Evolutionary conservation across 2,113 vertebrate species (phyloP), one percentile per base, ranked within the genome.

Genomic region (Addax nasomaculatus): DNA sequence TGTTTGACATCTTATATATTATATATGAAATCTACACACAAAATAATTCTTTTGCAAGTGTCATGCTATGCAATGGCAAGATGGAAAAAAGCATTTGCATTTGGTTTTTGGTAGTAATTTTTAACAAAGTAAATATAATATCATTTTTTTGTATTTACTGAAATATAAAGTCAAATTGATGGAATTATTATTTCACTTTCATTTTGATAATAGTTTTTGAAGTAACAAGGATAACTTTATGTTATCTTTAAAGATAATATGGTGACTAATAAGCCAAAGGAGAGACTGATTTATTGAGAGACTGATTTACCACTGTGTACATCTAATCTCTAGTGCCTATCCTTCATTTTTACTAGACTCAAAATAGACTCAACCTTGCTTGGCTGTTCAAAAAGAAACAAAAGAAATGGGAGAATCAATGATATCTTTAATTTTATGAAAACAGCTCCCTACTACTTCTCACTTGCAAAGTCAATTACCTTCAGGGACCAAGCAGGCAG

Each of bases 391-490:
- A 92, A 92, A 62, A 64, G 17, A 53, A 73, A 73, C 49, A 85
- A 76, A 73, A 39, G 23, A 88, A 67, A 73, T 93, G 11, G 43
- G 10, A 78, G 33, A 3, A 70, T 51, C 45, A 89, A 33, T 27
- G 25, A 43, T 7, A 7, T 29, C 13, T 85, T 89, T 73, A 85
- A 76, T 29, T 85, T 27, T 73, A 36, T 57, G 21, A 89, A 90
- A 1, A 25, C 14, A 57, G 2, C 1, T 2, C 11, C 29, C 29
- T 64, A 70, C 12, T 1, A n/a, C 6, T 5, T 89, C 12, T 57
- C 12, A 57, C 8, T 33, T 81, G 36, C 33, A 92, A 96, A 64
- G 12, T 27, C 5, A 86, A 5, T 10, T 47, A 49, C 2, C n/a
- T 86, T 19, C 25, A 62, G 12, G 21, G 15, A 8, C 3, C 6